These are phyloP conservation scores for Scaptomyza graminum DNA, from an alignment of 1,140 invertebrate genomes.

Conservation along the genomic window DNA sequence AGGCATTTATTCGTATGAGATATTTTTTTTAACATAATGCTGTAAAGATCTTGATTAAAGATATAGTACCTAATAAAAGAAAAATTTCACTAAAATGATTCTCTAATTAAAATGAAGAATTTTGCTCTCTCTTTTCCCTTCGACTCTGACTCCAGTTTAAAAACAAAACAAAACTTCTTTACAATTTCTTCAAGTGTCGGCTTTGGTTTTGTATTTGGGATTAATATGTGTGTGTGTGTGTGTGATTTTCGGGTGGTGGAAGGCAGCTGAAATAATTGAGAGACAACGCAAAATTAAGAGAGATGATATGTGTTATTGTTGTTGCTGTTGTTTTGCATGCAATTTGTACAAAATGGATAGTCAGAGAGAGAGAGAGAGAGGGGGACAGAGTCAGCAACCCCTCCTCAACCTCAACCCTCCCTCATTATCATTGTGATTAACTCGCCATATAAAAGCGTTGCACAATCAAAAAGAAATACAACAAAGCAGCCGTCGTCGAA, in stretches of 20 bases:
- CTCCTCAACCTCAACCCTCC: constrained; percentile 64
- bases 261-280: constrained; percentile 83
- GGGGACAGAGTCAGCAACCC: constrained; percentile 25
- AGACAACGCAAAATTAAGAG: constrained; percentile 74
- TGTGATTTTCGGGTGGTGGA: constrained; percentile 26
- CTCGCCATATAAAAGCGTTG: constrained; percentile 58
- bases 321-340: constrained; percentile 49
- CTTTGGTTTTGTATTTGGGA: constrained; percentile 26
- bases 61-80: too few relatives aligned
- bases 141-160: too few relatives aligned
- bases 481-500: constrained; percentile 21
- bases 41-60: too few relatives aligned
- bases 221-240: constrained; percentile 11
- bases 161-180: background rate
- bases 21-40: too few relatives aligned
- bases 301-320: constrained; percentile 40
- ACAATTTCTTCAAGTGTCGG: constrained; percentile 10
- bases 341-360: constrained; percentile 60
- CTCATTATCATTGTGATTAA: constrained; percentile 81
- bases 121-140: too few relatives aligned
- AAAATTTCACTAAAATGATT: too few relatives aligned
- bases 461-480: constrained; percentile 42
- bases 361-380: background rate
- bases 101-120: too few relatives aligned
- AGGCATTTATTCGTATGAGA: too few relatives aligned